These are phyloP conservation scores for Melinaea marsaeus DNA, from an alignment of 2,888 invertebrate genomes.

Conservation along the genomic window DNA sequence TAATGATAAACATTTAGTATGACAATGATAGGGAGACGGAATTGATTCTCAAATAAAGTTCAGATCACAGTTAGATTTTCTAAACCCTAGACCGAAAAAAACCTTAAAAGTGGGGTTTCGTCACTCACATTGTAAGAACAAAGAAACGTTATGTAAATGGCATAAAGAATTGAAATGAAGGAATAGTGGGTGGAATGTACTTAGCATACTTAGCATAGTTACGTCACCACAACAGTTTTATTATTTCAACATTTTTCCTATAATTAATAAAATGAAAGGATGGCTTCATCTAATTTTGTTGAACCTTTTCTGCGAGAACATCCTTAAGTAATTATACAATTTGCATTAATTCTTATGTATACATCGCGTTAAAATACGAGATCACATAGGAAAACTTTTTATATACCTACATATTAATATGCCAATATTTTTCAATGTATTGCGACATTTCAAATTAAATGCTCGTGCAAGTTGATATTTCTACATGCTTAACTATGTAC, in stretches of 20 bases:
- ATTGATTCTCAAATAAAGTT: background rate
- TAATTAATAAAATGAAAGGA: no score
- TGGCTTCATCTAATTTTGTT: no score
- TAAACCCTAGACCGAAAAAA: no score
- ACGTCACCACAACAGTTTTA: background rate
- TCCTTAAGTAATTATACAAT: no score
- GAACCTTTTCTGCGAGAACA: no score
- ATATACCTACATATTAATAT: background rate
- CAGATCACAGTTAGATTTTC: no score
- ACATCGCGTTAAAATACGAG: no score
- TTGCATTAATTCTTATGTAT: no score
- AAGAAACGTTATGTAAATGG: conserved; percentile 4
- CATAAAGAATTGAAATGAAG: conserved; percentile 1
- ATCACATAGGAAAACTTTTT: background rate
- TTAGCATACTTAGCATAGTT: background rate
- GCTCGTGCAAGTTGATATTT: conserved; percentile 22
- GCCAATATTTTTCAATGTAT: background rate
- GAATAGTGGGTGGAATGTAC: background rate
- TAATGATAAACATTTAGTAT: background rate
- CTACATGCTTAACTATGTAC: conserved; percentile 29
- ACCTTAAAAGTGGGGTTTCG: background rate
- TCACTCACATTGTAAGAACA: background rate
- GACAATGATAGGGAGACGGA: background rate
- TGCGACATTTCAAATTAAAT: conserved; percentile 12
- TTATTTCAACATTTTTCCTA: background rate